Evolutionary conservation across 2,113 vertebrate species (phyloP), one percentile per base, ranked within the genome.

Genomic region (Pterophyllum scalare): DNA sequence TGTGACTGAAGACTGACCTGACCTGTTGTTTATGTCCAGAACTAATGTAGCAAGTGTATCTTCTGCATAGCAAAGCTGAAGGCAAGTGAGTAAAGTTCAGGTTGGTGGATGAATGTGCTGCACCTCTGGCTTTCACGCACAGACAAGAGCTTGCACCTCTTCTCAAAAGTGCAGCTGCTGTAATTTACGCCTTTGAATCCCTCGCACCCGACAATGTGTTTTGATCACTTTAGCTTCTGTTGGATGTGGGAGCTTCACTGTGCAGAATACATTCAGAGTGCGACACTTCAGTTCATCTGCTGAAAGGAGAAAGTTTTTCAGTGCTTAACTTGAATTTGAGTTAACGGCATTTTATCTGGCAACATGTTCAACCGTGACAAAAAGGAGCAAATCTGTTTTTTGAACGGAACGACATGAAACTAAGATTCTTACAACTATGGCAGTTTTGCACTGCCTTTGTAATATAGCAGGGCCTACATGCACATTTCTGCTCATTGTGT

Each of bases 111-210:
- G 46, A 52, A 54, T 0, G 26, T 31, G 0, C 26, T 31, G 26
- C 65, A 52, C 6, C 0, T 52, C 20, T 38, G n/a, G 22, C 19
- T 62, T 67, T 67, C 5, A 67, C 26, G 40, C 64, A 70, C 22
- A 49, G 2, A 67, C 22, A 10, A 65, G 64, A 26, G 43, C 43
- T 46, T 3, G 5, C 62, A 26, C 11, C 24, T 13, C 24, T 20
- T 52, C 65, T 52, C 43, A n/a, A 52, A 0, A n/a, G 22, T 17
- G 14, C n/a, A 46, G 43, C 52, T 33, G 43, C 26, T 72, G 67
- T 72, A 54, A 72, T 54, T 72, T 52, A 52, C 52, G 67, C 26
- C 65, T 72, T 72, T 72, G 54, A 72, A 72, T 52, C 6, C 46
- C 20, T 46, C 0, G 0, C 67, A 5, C 46, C 52, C 26, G 52